A percentile compares a stretch with the other conserved stretches of the same genome.
phyloP scores from a whole-genome alignment of 2,797 vertebrate species.

The Rhinella marina region DNA sequence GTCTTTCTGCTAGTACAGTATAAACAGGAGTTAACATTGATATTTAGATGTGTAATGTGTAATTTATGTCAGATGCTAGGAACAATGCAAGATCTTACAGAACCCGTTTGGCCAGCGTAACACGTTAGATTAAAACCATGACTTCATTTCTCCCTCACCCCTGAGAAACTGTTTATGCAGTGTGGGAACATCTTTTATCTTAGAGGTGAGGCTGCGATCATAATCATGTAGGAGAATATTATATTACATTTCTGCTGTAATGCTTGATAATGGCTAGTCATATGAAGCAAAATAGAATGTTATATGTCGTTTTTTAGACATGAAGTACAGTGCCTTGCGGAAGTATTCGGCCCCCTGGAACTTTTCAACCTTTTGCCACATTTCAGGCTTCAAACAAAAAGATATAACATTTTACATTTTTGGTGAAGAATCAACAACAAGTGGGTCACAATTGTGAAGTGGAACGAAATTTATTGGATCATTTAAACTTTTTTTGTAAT shows the following conservation, averaged over 20 bases:
- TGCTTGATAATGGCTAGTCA: background rate
- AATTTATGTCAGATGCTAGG: background rate
- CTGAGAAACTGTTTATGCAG: slow-evolving; percentile 35
- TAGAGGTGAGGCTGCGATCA: background rate
- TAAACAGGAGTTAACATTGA: background rate
- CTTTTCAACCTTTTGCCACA: too few relatives aligned
- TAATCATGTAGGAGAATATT: background rate
- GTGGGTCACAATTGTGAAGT: too few relatives aligned
- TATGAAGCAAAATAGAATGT: background rate
- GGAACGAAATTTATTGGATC: too few relatives aligned
- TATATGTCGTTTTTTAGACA: background rate
- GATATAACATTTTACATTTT: too few relatives aligned
- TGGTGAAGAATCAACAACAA: too few relatives aligned
- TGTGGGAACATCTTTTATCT: slow-evolving; percentile 32
- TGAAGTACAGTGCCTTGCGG: too few relatives aligned
- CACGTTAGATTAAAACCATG: slow-evolving; percentile 28
- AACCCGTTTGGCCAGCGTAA: slow-evolving; percentile 44
- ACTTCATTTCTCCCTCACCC: slow-evolving; percentile 45
- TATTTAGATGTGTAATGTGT: background rate
- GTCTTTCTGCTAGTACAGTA: too few relatives aligned
- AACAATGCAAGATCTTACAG: slow-evolving; percentile 7
- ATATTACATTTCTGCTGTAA: background rate
- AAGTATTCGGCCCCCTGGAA: too few relatives aligned
- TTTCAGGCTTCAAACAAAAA: too few relatives aligned
- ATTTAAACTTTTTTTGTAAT: too few relatives aligned